Evolutionary conservation across 2,113 vertebrate genomes (phyloP).

Genomic region (Pteruthius melanotis): DNA sequence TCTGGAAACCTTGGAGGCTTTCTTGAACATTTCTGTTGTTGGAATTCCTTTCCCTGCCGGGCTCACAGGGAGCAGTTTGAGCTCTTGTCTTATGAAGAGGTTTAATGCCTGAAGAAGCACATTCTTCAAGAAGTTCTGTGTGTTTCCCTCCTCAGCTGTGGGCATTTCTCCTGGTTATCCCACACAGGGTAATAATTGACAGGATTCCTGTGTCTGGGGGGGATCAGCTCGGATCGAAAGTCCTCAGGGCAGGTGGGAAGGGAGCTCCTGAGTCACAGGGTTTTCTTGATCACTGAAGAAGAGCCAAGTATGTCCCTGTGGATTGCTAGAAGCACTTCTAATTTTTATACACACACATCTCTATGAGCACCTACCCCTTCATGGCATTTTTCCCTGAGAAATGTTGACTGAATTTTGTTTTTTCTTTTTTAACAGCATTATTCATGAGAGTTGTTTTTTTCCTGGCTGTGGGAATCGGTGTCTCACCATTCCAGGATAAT

Average conservation of each 20-base stretch:
- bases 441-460: neutral
- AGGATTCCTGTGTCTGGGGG: neutral
- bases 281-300: neutral
- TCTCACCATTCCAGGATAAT: neutral
- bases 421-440: neutral
- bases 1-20: neutral
- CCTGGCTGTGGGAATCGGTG: neutral
- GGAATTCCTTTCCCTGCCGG: neutral
- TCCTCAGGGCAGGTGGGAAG: neutral
- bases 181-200: neutral
- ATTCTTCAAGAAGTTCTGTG: neutral
- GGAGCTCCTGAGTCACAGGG: neutral
- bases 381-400: neutral
- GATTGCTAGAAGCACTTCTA: neutral
- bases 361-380: accelerated
- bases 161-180: neutral
- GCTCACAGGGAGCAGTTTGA: neutral
- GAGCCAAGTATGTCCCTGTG: neutral
- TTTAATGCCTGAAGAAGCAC: neutral
- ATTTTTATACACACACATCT: neutral
- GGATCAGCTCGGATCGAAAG: neutral
- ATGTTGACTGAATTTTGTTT: neutral
- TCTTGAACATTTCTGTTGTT: neutral
- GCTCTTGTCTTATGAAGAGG: neutral
- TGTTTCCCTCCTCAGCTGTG: neutral